Evolutionary conservation across 2,888 invertebrate species (phyloP).

Genomic region (Eupithecia tripunctaria): DNA sequence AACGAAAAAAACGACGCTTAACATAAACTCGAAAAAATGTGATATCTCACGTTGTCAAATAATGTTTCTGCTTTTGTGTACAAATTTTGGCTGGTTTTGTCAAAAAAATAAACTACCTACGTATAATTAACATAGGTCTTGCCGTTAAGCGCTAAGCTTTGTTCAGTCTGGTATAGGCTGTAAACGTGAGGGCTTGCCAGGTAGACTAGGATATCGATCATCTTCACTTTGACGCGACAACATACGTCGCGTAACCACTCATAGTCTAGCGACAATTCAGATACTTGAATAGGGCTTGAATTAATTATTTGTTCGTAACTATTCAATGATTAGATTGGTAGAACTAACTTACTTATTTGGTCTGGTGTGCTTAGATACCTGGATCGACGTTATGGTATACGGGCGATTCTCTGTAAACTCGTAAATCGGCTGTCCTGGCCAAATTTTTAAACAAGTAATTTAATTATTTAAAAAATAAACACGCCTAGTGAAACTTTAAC

Average conservation of each 20-base stretch:
- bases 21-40: not conserved
- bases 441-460: too few relatives aligned
- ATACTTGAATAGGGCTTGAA: not conserved
- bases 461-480: too few relatives aligned
- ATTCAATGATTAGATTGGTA: not conserved
- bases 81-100: not conserved
- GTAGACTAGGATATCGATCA: constrained; percentile 35
- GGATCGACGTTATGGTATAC: not conserved
- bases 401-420: too few relatives aligned
- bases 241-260: constrained; percentile 11
- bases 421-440: too few relatives aligned
- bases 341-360: too few relatives aligned
- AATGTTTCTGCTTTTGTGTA: not conserved
- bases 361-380: not conserved
- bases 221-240: constrained; percentile 27
- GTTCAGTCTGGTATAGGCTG: constrained; percentile 20
- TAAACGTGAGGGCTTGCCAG: constrained; percentile 15
- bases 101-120: not conserved
- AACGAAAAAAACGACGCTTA: not conserved
- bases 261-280: not conserved
- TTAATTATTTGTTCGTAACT: not conserved
- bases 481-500: too few relatives aligned
- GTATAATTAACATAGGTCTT: not conserved
- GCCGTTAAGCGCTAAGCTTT: not conserved
- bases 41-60: not conserved